Evolutionary conservation across 1,140 invertebrate genomes (phyloP).

Genomic region (Bacillus rossius): DNA sequence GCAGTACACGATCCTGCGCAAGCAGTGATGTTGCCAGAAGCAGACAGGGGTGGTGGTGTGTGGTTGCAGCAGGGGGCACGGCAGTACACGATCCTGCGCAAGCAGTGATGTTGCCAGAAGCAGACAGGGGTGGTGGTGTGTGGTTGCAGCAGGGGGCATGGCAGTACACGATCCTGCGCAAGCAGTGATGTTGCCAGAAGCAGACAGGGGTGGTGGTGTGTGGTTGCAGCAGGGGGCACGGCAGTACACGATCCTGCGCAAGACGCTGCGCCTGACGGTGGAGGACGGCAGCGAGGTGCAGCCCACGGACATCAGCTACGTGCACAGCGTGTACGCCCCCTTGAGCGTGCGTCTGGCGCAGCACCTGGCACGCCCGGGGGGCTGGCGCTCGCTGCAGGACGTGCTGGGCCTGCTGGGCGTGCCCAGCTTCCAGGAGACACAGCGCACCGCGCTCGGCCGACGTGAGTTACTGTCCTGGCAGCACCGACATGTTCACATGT

Average conservation of each 20-base stretch:
- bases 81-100: too few relatives aligned
- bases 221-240: slow-evolving; percentile 20
- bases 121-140: too few relatives aligned
- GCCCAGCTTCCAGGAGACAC: slow-evolving; percentile 49
- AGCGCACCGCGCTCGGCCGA: slow-evolving; percentile 39
- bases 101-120: too few relatives aligned
- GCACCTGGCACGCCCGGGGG: slow-evolving; percentile 70
- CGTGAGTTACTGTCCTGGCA: too few relatives aligned
- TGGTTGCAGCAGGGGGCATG: too few relatives aligned
- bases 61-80: too few relatives aligned
- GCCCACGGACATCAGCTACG: slow-evolving; percentile 88
- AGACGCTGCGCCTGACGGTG: slow-evolving; percentile 74
- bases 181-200: neutral
- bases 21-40: too few relatives aligned
- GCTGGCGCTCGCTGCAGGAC: slow-evolving; percentile 66
- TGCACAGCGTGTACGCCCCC: slow-evolving; percentile 92
- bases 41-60: too few relatives aligned
- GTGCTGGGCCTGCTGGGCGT: slow-evolving; percentile 59
- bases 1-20: too few relatives aligned
- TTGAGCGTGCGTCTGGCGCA: slow-evolving; percentile 86
- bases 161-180: too few relatives aligned
- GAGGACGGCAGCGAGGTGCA: slow-evolving; percentile 81
- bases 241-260: slow-evolving; percentile 32
- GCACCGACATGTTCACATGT: neutral
- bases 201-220: slow-evolving; percentile 1